Base-by-base conservation (phyloP, 2,113 vertebrate genomes). In the Potamarius usumacintae region DNA sequence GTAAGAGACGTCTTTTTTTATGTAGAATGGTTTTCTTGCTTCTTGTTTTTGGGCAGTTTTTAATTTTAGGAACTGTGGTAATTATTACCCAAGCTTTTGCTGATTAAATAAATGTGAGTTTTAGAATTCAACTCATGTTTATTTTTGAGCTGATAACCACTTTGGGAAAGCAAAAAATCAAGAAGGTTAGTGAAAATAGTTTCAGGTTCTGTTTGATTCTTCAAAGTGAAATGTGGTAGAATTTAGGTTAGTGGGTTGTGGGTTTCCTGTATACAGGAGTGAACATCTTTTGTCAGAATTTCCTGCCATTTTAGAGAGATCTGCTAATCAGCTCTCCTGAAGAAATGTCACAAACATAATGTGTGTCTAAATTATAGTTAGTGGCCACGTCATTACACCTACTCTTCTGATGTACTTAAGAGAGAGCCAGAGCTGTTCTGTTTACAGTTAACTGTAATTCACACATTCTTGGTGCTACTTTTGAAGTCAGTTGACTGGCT, bases 211-310 rank as follows among this genome's bases (percentile, higher is more conserved):
- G 60, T 86, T 83, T 83, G 55, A 88, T 80, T 87, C 69, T 88
- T 87, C 55, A 85, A 85, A n/a, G 60, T 78, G 71, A 53, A 88
- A 84, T 84, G 30, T 57, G 76, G 55, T 63, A 89, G 71, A 63
- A 85, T 90, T 76, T 90, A 90, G 91, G 88, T 91, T 69, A 90
- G 65, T 86, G 86, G 89, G 85, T 86, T 92, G 92, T 91, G 87
- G 88, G n/a, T 88, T 92, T 92, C 90, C 91, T 92, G 87, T 85
- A 82, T 67, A 71, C 50, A 71, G 71, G 20, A 78, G n/a, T 85
- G 42, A 67, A 30, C 82, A 87, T 82, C 77, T 55, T 42, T 67
- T 87, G 81, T 83, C 60, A 71, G 84, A 90, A 89, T 86, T 90
- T 90, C 84, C 91, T 89, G 84, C 81, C 80, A 89, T 88, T 88